A percentile compares a stretch with the other conserved stretches of the same genome.
Evolutionary conservation across 2,797 vertebrate genomes (phyloP).

Genomic region (Glyptemys insculpta): DNA sequence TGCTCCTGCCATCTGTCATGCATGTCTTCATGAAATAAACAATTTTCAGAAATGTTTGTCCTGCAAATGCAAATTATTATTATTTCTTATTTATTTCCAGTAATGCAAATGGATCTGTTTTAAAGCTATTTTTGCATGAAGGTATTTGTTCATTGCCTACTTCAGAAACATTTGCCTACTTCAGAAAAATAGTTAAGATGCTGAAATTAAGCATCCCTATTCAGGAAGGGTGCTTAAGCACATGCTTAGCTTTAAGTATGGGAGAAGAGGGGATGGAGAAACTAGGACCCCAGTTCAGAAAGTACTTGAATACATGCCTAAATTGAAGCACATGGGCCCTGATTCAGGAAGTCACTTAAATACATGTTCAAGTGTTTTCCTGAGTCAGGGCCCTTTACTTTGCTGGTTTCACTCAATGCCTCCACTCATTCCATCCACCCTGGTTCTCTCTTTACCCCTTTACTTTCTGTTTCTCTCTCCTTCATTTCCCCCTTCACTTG

Average conservation of each 20-base stretch:
- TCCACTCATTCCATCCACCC: slow-evolving; percentile 24
- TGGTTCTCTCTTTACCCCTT: slow-evolving; percentile 49
- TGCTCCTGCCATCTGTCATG: slow-evolving; percentile 79
- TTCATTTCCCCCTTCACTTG: not conserved
- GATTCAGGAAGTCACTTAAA: slow-evolving; percentile 47
- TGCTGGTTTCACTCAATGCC: not conserved
- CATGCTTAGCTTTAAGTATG: not conserved
- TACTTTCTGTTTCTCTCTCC: not conserved
- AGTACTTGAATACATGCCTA: slow-evolving; percentile 20
- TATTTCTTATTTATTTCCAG: slow-evolving; percentile 48
- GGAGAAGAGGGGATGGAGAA: not conserved
- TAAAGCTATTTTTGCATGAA: not conserved
- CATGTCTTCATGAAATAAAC: slow-evolving; percentile 69
- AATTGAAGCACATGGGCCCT: not conserved
- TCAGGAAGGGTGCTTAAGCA: not conserved
- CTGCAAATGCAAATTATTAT: slow-evolving; percentile 64
- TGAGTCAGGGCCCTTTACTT: slow-evolving; percentile 42
- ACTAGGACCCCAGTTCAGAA: slow-evolving; percentile 7
- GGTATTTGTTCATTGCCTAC: not conserved
- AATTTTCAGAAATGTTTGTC: slow-evolving; percentile 77
- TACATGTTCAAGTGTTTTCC: slow-evolving; percentile 54
- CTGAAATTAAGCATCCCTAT: not conserved
- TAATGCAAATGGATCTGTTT: not conserved
- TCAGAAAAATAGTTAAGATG: slow-evolving; percentile 7
- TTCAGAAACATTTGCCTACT: slow-evolving; percentile 22